Evolutionary conservation across 2,113 vertebrate genomes (phyloP).

Genomic region (Misgurnus anguillicaudatus): DNA sequence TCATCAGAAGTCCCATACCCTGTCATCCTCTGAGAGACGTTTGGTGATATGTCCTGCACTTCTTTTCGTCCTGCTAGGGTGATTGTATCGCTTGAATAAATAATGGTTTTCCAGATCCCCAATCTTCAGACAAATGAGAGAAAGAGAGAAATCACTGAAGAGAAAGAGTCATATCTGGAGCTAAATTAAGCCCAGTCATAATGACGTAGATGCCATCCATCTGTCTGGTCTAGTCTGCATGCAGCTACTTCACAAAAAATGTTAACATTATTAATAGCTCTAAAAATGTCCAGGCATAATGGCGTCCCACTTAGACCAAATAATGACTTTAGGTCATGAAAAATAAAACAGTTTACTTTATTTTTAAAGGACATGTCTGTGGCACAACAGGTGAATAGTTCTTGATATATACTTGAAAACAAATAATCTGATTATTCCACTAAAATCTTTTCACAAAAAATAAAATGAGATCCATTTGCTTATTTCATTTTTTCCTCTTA

Average conservation of each 20-base stretch:
- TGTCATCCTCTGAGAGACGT: slow-evolving; percentile 88
- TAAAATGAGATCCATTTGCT: too few relatives aligned
- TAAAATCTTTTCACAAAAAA: too few relatives aligned
- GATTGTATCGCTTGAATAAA: slow-evolving; percentile 86
- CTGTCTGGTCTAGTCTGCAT: slow-evolving; percentile 38
- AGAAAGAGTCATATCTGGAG: slow-evolving; percentile 10
- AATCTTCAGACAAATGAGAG: slow-evolving; percentile 77
- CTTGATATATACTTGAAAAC: too few relatives aligned
- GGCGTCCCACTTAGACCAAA: not conserved
- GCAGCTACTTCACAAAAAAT: not conserved
- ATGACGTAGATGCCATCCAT: slow-evolving; percentile 40
- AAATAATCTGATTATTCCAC: too few relatives aligned
- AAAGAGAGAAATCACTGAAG: slow-evolving; percentile 27
- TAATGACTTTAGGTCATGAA: not conserved
- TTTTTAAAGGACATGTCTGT: not conserved
- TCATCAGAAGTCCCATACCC: slow-evolving; percentile 73
- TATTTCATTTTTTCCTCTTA: not conserved
- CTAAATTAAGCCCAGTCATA: slow-evolving; percentile 36
- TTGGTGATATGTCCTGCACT: slow-evolving; percentile 88
- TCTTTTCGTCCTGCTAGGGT: slow-evolving; percentile 86
- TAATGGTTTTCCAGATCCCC: slow-evolving; percentile 94
- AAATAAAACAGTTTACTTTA: not conserved
- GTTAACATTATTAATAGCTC: not conserved
- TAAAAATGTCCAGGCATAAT: not conserved
- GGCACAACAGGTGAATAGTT: slow-evolving; percentile 18